Conservation (phyloP, 64 coral and sea anemone genomes). For the Dendrophyllia cribrosa region DNA sequence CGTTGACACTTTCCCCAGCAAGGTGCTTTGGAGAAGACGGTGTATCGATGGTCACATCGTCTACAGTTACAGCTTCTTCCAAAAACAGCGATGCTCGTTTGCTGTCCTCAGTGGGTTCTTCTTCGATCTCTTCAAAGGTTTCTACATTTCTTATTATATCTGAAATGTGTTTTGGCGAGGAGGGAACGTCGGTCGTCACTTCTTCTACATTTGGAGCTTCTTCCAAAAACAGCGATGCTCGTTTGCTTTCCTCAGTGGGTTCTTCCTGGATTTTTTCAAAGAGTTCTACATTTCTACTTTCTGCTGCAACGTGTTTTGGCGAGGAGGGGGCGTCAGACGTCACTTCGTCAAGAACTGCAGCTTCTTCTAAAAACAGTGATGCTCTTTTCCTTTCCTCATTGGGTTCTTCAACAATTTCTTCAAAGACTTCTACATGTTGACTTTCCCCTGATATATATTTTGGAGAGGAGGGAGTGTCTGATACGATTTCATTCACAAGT, state of each 20-base stretch:
- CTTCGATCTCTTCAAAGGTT: neutral
- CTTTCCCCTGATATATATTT: neutral
- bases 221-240: neutral
- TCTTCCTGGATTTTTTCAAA: neutral
- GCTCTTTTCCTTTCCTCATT: neutral
- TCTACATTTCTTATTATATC: neutral
- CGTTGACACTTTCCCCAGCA: neutral
- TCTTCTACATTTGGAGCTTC: neutral
- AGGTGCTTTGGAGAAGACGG: slow-evolving; percentile 13
- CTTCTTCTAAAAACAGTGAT: neutral
- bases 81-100: neutral
- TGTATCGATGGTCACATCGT: neutral
- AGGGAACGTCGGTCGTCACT: neutral
- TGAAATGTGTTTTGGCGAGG: slow-evolving; percentile 8
- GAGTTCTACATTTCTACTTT: neutral
- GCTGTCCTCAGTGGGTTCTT: neutral
- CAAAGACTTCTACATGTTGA: neutral
- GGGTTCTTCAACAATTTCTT: neutral
- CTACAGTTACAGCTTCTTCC: neutral
- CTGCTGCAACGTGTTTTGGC: neutral
- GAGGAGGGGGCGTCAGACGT: neutral
- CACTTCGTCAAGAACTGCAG: neutral
- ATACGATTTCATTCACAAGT: neutral
- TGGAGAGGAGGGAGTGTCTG: neutral
- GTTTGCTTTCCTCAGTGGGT: neutral